Base-by-base conservation (phyloP, 2,888 invertebrate genomes). In the Notodonta dromedarius region DNA sequence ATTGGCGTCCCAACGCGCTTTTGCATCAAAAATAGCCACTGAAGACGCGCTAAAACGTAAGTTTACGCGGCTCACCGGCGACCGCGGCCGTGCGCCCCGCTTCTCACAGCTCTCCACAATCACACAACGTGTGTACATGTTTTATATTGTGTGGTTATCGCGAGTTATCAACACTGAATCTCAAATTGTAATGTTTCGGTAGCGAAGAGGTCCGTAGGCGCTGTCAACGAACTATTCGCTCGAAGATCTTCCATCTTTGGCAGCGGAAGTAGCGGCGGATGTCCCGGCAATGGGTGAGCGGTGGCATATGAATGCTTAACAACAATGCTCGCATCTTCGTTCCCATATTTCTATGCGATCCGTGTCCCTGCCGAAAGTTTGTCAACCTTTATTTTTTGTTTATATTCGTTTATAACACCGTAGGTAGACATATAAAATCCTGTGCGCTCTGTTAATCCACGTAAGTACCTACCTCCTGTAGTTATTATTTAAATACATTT, bases 21-120 rank as follows among this genome's bases (percentile, higher is more conserved):
- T 88, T 90, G 91, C 91, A 92, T 91, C 93, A 93, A 93, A 93
- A 93, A 93, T 93, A 93, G 91, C 93, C 86, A 84, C 88, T 69
- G 87, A 91, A 92, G 90, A 91, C 89, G 88, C 84, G 87, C 85
- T 86, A 84, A 81, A 82, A 87, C 89, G 89, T 82, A 89, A 91
- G 91, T 90, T 89, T 88, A 88, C 91, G 80, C 85, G 80, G 86
- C 82, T 86, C 87, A 83, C 79, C 87, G 88, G 80, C 80, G 85
- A 84, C 82, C 80, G 70, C 86, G 89, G 87, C 85, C 88, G 91
- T 84, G 89, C 82, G 75, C 67, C 61, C 68, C 68, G 77, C 70
- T 76, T 73, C 65, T 59, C 69, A 72, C 71, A 62, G 69, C 73
- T 70, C 62, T 65, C 65, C 71, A 73, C 69, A 64, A 72, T 71